Conservation (phyloP, 1,140 invertebrate species). For the Heliothis virescens region DNA sequence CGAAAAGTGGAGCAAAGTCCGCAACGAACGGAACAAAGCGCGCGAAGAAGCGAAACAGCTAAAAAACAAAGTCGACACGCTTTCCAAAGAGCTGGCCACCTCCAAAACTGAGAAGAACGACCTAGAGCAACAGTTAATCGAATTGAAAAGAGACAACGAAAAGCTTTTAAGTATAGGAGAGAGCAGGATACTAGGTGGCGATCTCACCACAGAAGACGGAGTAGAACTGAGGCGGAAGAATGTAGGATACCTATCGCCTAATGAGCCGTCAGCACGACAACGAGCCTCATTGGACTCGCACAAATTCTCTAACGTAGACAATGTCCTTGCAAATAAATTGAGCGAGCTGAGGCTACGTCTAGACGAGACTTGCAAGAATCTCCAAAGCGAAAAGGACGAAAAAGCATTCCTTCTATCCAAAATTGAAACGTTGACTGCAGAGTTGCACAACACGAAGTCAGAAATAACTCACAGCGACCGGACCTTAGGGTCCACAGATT, state of each 20-base stretch:
- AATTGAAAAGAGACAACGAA: conserved; percentile 78
- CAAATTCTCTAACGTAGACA: conserved; percentile 80
- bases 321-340: conserved; percentile 76
- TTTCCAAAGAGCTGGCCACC: conserved; percentile 91
- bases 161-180: conserved; percentile 80
- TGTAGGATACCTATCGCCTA: conserved; percentile 70
- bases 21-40: conserved; percentile 92
- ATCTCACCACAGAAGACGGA: conserved; percentile 75
- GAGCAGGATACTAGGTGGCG: conserved; percentile 76
- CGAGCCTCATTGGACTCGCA: conserved; percentile 80
- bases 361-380: conserved; percentile 76
- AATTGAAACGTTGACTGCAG: conserved; percentile 76
- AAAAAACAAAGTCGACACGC: conserved; percentile 92
- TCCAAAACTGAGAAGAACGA: conserved; percentile 94
- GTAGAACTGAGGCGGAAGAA: conserved; percentile 79
- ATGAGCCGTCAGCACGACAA: conserved; percentile 70
- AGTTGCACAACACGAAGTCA: conserved; percentile 76
- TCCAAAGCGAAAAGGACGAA: conserved; percentile 80
- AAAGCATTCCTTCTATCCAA: conserved; percentile 76
- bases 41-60: conserved; percentile 94
- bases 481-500: conserved; percentile 79
- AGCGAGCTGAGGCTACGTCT: conserved; percentile 75
- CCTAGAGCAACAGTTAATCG: conserved; percentile 88
- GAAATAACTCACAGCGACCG: conserved; percentile 76
- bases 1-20: conserved; percentile 98